Base-by-base conservation (phyloP, 2,113 vertebrate species). In the Lophura nycthemera region DNA sequence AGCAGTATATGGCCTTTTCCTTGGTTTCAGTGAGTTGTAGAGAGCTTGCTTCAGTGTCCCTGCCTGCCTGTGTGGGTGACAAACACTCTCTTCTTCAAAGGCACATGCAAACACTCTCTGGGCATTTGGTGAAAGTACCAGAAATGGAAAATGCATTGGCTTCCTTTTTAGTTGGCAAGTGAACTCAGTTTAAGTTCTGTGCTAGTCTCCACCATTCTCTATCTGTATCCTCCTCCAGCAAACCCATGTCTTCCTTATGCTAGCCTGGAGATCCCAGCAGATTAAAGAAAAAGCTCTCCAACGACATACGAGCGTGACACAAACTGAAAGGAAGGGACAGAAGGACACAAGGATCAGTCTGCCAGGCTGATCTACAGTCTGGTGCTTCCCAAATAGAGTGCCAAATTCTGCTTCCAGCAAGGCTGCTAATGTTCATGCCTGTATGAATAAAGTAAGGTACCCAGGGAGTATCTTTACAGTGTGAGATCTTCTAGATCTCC, bases 341-440 rank as follows among this genome's bases (percentile, higher is more conserved):
- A 59, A 38, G 9, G n/a, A 34, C 52, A 67, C 38, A 69, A 72
- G 47, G 66, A 75, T 38, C 54, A 86, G 54, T 6, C 43, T 65
- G 67, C 76, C 76, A 73, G 34, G 24, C 29, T 59, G 76, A 1
- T 21, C 38, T 40, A 19, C 19, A 45, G 32, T 7, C n/a, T 32
- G 43, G 8, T 50, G 43, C 45, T 83, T 65, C 40, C 48, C 0
- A 0, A 82, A 45, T 59, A 60, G 34, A 1, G 2, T 29, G 32
- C 19, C n/a, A 72, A 78, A 79, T 64, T 50, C 86, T 67, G 47
- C 75, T 38, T 54, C 81, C 63, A 75, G 86, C 47, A 72, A 54
- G 76, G 75, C 63, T 73, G 59, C 16, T 3, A 14, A 47, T 59
- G 30, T 13, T 66, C 9, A 12, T 34, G 34, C 11, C 54, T 17